These are phyloP conservation scores for Drosophila arawakana DNA, from an alignment of 1,140 invertebrate genomes.

Conservation along the genomic window DNA sequence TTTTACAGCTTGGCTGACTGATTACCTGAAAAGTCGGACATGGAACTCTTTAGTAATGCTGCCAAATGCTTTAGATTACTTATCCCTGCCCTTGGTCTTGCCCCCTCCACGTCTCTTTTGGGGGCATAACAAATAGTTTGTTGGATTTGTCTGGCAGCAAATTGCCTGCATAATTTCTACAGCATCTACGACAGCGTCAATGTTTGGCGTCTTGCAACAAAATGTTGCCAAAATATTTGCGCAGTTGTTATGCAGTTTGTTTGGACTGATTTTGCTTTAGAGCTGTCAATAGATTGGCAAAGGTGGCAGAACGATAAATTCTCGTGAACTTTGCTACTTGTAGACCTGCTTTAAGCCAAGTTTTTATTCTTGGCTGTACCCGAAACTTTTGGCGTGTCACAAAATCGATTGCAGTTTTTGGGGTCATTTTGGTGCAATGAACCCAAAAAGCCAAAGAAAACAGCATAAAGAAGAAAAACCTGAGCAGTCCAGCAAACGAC, in stretches of 20 bases:
- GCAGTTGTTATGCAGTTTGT: conserved; percentile 53
- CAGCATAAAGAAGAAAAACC: not conserved
- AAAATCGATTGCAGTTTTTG: conserved; percentile 63
- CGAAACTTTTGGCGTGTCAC: conserved; percentile 25
- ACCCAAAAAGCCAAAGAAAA: not conserved
- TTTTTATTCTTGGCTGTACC: conserved; percentile 17
- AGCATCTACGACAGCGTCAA: conserved; percentile 8
- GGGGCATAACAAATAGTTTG: conserved; percentile 62
- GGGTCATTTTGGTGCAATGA: conserved; percentile 45
- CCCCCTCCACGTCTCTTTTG: not conserved
- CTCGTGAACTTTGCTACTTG: not conserved
- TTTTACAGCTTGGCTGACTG: conserved; percentile 18
- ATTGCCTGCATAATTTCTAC: conserved; percentile 74
- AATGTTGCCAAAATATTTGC: conserved; percentile 68
- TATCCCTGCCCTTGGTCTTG: not conserved
- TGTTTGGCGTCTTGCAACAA: conserved; percentile 10
- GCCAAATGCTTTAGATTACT: conserved; percentile 2
- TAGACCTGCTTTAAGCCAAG: conserved; percentile 37
- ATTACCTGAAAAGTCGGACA: conserved; percentile 38
- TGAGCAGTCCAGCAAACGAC: conserved; percentile 31
- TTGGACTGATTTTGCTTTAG: conserved; percentile 22
- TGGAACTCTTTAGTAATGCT: conserved; percentile 7
- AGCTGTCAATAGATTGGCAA: conserved; percentile 38
- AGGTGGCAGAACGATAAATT: conserved; percentile 16
- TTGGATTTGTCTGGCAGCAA: conserved; percentile 52